phyloP scores from a whole-genome alignment of 2,797 vertebrate species.

The Etheostoma perlongum region DNA sequence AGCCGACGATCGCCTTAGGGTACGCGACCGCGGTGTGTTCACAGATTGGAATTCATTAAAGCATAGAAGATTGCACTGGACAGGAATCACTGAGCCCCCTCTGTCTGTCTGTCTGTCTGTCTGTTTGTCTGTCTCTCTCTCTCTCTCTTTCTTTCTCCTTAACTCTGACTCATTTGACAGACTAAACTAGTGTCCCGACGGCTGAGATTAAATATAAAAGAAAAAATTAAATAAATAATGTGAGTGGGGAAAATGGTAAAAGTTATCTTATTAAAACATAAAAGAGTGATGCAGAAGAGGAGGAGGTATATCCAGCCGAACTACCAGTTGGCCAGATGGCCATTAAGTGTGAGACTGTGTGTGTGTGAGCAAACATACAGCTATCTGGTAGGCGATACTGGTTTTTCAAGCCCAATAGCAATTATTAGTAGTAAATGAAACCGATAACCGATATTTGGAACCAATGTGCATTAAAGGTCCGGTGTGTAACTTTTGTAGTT shows the following conservation, averaged over 20 bases:
- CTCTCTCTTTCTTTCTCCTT: conserved; percentile 38
- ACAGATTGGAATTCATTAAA: conserved; percentile 84
- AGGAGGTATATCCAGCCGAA: conserved; percentile 50
- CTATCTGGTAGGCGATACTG: background rate
- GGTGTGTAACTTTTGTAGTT: too few species aligned
- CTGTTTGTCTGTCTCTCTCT: background rate
- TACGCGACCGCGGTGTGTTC: conserved; percentile 66
- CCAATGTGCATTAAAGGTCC: too few species aligned
- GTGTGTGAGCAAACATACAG: background rate
- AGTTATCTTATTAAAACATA: conserved; percentile 84
- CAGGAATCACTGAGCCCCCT: conserved; percentile 68
- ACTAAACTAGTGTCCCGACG: conserved; percentile 65
- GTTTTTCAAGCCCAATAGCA: too few species aligned
- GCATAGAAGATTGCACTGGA: conserved; percentile 75
- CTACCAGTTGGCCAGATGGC: conserved; percentile 55
- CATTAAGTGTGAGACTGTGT: background rate
- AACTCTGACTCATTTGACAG: conserved; percentile 58
- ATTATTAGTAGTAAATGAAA: too few species aligned
- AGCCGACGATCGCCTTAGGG: conserved; percentile 63
- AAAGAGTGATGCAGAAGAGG: conserved; percentile 73
- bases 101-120: background rate
- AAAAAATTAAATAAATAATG: conserved; percentile 69
- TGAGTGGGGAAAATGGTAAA: conserved; percentile 60
- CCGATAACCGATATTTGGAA: too few species aligned
- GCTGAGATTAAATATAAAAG: conserved; percentile 76